Conservation (phyloP, 2,888 invertebrate genomes). For the Oxyscelio sp. region DNA sequence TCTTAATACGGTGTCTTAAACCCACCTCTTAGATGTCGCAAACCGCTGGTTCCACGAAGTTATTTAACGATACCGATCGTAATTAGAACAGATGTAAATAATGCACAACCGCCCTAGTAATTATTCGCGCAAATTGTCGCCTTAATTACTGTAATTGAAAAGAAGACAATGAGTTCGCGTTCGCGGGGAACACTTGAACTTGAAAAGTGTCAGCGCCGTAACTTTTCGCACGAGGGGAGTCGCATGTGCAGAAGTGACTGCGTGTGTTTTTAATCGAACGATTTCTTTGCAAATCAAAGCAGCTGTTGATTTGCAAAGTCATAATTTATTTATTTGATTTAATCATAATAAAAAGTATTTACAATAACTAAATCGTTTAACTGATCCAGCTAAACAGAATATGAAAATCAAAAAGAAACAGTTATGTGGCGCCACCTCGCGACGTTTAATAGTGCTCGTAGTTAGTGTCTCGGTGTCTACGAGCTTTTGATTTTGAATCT, state of each 20-base stretch:
- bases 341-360: no score
- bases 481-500: no score
- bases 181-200: neutral
- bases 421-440: no score
- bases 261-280: neutral
- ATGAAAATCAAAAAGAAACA: no score
- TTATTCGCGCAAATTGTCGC: constrained; percentile 20
- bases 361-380: no score
- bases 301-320: no score
- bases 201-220: neutral
- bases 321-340: no score
- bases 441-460: no score
- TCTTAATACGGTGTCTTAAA: no score
- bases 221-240: neutral
- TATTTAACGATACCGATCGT: constrained; percentile 15
- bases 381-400: no score
- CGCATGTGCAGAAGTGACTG: neutral
- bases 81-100: constrained; percentile 24
- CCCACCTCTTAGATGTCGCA: neutral
- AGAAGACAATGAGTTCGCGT: neutral
- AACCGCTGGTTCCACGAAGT: constrained; percentile 6
- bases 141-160: constrained; percentile 8
- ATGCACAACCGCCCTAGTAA: constrained; percentile 11
- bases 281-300: neutral
- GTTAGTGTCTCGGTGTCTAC: no score